A percentile compares a stretch with the other conserved stretches of the same genome.
Evolutionary conservation across 1,140 invertebrate species (phyloP).

Genomic region (Apis dorsata): DNA sequence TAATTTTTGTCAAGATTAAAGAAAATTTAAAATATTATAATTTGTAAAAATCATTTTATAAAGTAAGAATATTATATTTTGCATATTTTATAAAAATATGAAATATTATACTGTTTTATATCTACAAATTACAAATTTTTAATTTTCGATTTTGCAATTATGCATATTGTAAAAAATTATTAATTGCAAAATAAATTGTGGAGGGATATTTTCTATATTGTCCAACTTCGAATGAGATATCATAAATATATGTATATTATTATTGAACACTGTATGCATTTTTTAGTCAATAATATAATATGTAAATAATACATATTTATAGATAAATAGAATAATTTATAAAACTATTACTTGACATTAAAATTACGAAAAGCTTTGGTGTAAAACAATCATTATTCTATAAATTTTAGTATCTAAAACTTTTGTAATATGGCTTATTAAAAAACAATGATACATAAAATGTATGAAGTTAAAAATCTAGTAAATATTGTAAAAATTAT

Average conservation of each 20-base stretch:
- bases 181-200: not conserved
- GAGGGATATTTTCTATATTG: constrained; percentile 3
- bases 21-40: not conserved
- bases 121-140: not conserved
- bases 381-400: not conserved
- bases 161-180: not conserved
- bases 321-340: not conserved
- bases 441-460: not conserved
- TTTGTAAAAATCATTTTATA: not conserved
- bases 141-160: not conserved
- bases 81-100: not conserved
- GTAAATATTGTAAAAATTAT: not conserved
- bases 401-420: constrained; percentile 15
- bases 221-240: constrained; percentile 5
- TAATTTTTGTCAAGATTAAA: not conserved
- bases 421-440: not conserved
- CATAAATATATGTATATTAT: not conserved
- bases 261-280: not conserved
- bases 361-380: not conserved
- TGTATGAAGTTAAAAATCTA: not conserved
- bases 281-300: constrained; percentile 3
- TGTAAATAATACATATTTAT: constrained; percentile 20
- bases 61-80: not conserved
- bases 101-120: not conserved
- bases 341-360: not conserved